A percentile compares a stretch with the other conserved stretches of the same genome.
phyloP scores from a whole-genome alignment of 2,888 invertebrate species.

The Morinoia aosen region DNA sequence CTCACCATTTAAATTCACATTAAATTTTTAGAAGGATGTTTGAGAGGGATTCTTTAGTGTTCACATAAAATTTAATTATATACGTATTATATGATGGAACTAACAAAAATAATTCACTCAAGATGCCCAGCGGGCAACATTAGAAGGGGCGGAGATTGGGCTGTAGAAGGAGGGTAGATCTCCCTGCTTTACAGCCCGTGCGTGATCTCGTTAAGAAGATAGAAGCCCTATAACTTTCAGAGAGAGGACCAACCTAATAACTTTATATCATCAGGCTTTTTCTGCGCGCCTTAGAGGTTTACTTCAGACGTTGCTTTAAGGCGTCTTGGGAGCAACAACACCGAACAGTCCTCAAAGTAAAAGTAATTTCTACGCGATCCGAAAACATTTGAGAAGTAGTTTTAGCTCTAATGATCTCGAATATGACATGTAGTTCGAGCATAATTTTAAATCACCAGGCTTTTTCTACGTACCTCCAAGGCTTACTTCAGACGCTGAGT shows the following conservation, averaged over 20 bases:
- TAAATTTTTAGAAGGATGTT: too few species aligned
- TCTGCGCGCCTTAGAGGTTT: neutral
- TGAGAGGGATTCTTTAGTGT: too few species aligned
- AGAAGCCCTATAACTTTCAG: neutral
- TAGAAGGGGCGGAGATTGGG: neutral
- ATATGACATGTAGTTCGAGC: too few species aligned
- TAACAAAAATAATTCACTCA: neutral
- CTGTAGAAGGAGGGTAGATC: constrained; percentile 3
- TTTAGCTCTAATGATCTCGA: too few species aligned
- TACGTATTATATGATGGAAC: neutral
- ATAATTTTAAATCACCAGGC: neutral
- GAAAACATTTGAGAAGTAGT: too few species aligned
- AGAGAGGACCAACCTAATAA: neutral
- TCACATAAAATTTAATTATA: too few species aligned
- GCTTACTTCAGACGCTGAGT: neutral
- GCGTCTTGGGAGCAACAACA: too few species aligned
- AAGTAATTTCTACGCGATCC: too few species aligned
- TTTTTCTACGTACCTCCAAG: neutral
- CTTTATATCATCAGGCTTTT: neutral
- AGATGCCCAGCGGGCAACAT: neutral
- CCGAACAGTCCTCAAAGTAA: too few species aligned
- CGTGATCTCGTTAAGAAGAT: neutral
- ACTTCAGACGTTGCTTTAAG: too few species aligned
- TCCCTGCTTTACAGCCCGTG: neutral
- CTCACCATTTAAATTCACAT: too few species aligned